These are phyloP conservation scores for Ectemnius continuus DNA, from an alignment of 2,888 invertebrate species.

Conservation along the genomic window DNA sequence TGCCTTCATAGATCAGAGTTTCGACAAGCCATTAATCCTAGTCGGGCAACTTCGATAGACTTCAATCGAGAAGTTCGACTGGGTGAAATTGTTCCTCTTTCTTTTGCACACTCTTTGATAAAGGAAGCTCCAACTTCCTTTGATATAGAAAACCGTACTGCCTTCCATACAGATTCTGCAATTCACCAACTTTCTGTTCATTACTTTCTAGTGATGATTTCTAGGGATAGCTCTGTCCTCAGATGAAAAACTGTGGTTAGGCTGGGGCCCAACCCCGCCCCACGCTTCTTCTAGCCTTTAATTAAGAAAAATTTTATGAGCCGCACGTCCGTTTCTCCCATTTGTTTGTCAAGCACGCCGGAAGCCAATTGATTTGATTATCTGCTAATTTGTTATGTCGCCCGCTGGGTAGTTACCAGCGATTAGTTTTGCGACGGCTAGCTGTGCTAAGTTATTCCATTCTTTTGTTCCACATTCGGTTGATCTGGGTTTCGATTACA, in stretches of 20 bases:
- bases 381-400: constrained; percentile 73
- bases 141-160: too few species aligned
- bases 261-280: constrained; percentile 54
- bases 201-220: too few species aligned
- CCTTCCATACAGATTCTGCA: constrained; percentile 15
- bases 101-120: too few species aligned
- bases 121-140: too few species aligned
- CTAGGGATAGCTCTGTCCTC: constrained; percentile 26
- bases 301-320: constrained; percentile 73
- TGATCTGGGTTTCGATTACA: too few species aligned
- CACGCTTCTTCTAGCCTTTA: constrained; percentile 64
- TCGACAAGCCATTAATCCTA: constrained; percentile 39
- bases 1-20: constrained; percentile 61
- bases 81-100: too few species aligned
- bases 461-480: not conserved
- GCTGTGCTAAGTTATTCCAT: not conserved
- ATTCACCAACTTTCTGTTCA: constrained; percentile 40
- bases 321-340: constrained; percentile 63
- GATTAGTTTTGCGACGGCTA: constrained; percentile 29
- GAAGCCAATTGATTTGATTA: constrained; percentile 73
- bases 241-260: constrained; percentile 46
- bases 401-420: constrained; percentile 43
- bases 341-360: constrained; percentile 71
- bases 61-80: not conserved
- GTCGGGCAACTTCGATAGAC: not conserved